Evolutionary conservation across 2,113 vertebrate species (phyloP), one percentile per base, ranked within the genome.

Genomic region (Dipodomys spectabilis): DNA sequence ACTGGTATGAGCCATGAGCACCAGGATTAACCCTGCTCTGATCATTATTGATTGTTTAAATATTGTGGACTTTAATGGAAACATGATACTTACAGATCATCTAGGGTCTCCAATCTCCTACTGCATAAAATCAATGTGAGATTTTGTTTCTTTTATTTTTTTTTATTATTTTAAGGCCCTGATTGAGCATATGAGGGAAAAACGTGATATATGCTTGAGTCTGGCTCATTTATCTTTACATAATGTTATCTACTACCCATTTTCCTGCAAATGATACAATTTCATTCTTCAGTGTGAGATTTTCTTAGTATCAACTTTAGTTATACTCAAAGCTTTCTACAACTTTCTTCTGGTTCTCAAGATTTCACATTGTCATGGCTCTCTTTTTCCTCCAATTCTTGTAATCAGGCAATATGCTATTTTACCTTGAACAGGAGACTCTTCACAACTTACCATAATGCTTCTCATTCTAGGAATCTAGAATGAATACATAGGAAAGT

Each of bases 61-160:
- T 86, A 9, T 65, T 87, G 20, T 49, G 35, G 68, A 75, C 73
- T 95, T 90, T 86, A 64, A 80, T 85, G 74, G 82, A 44, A 82
- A 23, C 32, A 20, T 13, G 11, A 18, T 71, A 78, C 28, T 49
- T 30, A 57, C 12, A 65, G 69, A n/a, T 71, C 19, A 82, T 1
- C 23, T 20, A 78, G 57, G 25, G 19, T 32, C 39, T 84, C 25
- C 60, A 74, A 60, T 85, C 23, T 90, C 18, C 64, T 72, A 7
- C 39, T 15, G 73, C 18, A 7, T 23, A 8, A 91, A 89, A 39
- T 86, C 67, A 77, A 20, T 30, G 4, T 74, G n/a, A 90, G 32
- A 39, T 62, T 45, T 25, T 86, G 35, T 82, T 57, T 25, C 62
- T 25, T 25, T 64, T 23, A 23, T 64, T 64, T n/a, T n/a, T n/a